phyloP scores from a whole-genome alignment of 2,797 vertebrate species.

The Poeciliopsis gracilis region DNA sequence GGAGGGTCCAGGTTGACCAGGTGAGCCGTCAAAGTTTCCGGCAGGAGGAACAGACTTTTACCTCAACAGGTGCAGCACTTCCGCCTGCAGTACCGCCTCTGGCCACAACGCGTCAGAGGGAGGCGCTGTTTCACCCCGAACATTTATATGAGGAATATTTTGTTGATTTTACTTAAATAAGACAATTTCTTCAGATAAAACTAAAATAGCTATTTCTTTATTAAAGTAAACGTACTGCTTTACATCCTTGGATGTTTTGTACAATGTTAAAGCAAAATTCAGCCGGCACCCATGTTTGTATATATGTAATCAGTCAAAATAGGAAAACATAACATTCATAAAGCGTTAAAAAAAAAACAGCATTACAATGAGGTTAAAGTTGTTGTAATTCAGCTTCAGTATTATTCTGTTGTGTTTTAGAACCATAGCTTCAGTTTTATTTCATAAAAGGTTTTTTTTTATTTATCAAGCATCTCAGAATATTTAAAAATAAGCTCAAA shows the following conservation, averaged over 20 bases:
- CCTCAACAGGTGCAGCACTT: constrained; percentile 62
- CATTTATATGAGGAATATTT: too few species aligned
- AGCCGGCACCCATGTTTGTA: not conserved
- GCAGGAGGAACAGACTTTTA: not conserved
- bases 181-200: too few species aligned
- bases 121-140: constrained; percentile 42
- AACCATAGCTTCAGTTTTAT: not conserved
- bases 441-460: not conserved
- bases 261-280: not conserved
- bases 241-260: not conserved
- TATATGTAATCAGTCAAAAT: not conserved
- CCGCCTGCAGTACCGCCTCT: constrained; percentile 49
- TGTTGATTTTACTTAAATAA: too few species aligned
- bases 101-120: rapidly evolving
- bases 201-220: not conserved
- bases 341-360: not conserved
- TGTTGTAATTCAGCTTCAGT: not conserved
- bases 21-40: constrained; percentile 1
- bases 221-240: not conserved
- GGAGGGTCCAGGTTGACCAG: not conserved
- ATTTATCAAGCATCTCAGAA: not conserved
- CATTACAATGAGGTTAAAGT: not conserved
- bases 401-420: not conserved
- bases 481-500: not conserved
- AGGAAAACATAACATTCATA: not conserved